Evolutionary conservation across 1,140 invertebrate genomes (phyloP).

Genomic region (Acyrthosiphon pisum): DNA sequence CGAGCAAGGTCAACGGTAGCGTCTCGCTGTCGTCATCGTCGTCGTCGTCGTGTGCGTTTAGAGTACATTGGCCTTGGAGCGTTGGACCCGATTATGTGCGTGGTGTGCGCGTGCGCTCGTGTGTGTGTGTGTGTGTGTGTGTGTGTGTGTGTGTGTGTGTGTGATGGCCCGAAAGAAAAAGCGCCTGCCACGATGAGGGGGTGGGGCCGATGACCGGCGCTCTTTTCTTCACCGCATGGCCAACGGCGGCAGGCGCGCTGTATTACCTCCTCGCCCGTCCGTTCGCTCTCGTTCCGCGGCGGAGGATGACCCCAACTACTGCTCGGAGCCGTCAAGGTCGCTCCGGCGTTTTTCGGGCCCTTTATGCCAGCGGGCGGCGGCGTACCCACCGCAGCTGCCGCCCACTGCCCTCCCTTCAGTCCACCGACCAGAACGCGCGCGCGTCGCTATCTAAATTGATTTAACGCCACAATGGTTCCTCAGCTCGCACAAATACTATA

Average conservation of each 20-base stretch:
- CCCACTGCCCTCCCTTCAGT: not conserved
- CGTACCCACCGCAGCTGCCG: not conserved
- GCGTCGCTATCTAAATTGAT: constrained; percentile 27
- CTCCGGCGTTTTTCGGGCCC: constrained; percentile 20
- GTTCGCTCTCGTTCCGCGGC: not conserved
- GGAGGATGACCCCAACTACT: constrained; percentile 46
- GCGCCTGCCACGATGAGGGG: constrained; percentile 50
- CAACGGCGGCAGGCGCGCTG: not conserved
- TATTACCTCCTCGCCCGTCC: not conserved
- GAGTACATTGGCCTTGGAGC: constrained; percentile 54
- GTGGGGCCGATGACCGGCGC: constrained; percentile 55
- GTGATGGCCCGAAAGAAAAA: constrained; percentile 46
- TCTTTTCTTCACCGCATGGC: constrained; percentile 11
- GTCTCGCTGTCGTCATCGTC: constrained; percentile 17
- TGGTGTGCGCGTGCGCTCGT: not conserved
- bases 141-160: constrained; percentile 21
- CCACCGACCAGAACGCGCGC: not conserved
- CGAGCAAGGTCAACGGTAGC: constrained; percentile 53
- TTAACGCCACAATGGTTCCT: not conserved
- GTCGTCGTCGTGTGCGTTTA: constrained; percentile 13
- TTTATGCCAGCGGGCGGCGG: not conserved
- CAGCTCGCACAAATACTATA: not conserved
- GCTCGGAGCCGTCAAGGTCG: constrained; percentile 34
- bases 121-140: not conserved
- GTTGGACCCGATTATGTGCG: constrained; percentile 15